These are phyloP conservation scores for Ictalurus furcatus DNA, from an alignment of 2,113 vertebrate species.

Conservation along the genomic window DNA sequence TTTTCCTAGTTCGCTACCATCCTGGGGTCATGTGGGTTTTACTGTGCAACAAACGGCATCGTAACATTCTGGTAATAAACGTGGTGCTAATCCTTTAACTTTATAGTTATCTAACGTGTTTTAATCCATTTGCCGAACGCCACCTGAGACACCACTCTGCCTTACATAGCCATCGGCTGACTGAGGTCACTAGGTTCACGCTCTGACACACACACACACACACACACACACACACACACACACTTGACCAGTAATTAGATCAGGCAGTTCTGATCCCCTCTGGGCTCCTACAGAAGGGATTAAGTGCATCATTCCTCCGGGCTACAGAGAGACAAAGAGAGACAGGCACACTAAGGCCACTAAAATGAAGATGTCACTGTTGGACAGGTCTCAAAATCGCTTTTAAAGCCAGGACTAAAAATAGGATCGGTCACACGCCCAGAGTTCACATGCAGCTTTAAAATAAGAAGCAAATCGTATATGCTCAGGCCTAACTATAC, in stretches of 20 bases:
- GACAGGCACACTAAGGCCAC: conserved; percentile 13
- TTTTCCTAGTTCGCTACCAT: not conserved
- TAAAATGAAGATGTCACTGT: conserved; percentile 40
- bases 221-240: not conserved
- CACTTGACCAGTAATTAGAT: conserved; percentile 38
- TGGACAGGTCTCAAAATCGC: conserved; percentile 31
- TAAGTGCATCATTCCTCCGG: conserved; percentile 21
- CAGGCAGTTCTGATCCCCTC: conserved; percentile 14
- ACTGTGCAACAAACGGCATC: not conserved
- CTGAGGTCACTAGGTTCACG: not conserved
- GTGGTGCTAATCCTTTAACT: not conserved
- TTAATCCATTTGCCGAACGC: not conserved
- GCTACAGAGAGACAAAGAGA: not conserved
- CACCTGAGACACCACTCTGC: not conserved
- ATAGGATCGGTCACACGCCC: not conserved
- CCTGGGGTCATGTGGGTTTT: not conserved
- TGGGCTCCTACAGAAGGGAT: conserved; percentile 27
- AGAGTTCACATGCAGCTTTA: not conserved
- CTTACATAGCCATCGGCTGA: conserved; percentile 17
- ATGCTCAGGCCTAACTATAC: not conserved
- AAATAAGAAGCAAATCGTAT: not conserved
- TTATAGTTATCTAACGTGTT: not conserved
- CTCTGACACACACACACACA: not conserved
- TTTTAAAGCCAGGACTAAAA: conserved; percentile 42
- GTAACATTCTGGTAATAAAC: not conserved